A percentile compares a stretch with the other conserved stretches of the same genome.
phyloP scores from a whole-genome alignment of 2,797 vertebrate species.

The Spinus pinus region DNA sequence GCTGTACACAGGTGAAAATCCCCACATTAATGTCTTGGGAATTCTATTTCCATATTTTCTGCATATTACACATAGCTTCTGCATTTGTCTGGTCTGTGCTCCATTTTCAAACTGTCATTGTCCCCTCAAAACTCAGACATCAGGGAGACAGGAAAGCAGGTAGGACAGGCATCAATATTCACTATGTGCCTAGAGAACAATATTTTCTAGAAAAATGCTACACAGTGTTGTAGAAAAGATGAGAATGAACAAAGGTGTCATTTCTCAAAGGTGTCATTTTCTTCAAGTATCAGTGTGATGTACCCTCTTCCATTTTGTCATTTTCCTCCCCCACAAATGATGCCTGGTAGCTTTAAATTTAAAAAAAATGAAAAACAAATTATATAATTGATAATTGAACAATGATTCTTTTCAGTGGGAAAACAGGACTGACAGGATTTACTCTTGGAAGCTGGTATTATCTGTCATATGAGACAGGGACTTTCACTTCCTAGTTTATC shows the following conservation, averaged over 20 bases:
- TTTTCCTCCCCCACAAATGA: neutral
- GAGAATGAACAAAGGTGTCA: neutral
- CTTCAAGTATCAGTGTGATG: neutral
- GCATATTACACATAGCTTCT: neutral
- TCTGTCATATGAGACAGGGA: conserved; percentile 19
- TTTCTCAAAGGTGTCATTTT: neutral
- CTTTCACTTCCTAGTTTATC: neutral
- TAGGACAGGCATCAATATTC: neutral
- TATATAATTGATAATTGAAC: neutral
- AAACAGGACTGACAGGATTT: conserved; percentile 33
- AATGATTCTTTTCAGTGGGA: conserved; percentile 2
- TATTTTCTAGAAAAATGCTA: neutral
- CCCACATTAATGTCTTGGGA: neutral
- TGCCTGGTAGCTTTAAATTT: neutral
- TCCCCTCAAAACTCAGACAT: neutral
- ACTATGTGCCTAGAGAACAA: neutral
- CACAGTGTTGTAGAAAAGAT: neutral
- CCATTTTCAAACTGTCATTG: neutral
- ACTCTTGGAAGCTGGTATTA: neutral
- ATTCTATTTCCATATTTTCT: neutral
- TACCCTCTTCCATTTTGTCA: neutral
- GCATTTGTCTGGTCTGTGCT: neutral
- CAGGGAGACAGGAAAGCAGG: neutral
- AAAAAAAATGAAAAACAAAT: neutral
- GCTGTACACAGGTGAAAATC: neutral